Evolutionary conservation across 2,888 invertebrate species (phyloP).

Genomic region (Thymelicus lineola): DNA sequence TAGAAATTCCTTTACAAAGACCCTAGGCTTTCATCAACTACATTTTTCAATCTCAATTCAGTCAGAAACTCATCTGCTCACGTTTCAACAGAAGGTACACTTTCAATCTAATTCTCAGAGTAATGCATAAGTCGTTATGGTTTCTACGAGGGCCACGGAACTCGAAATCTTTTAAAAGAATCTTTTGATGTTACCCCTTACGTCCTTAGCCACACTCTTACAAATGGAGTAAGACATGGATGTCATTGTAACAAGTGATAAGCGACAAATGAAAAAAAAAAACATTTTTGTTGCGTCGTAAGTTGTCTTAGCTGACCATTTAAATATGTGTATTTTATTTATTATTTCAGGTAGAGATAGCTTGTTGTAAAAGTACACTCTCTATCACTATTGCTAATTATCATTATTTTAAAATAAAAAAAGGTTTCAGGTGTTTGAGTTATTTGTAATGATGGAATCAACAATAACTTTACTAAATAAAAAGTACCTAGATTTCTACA

Average conservation of each 20-base stretch:
- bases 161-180: conserved; percentile 29
- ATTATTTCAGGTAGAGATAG: too few relatives aligned
- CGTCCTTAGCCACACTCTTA: conserved; percentile 40
- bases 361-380: too few relatives aligned
- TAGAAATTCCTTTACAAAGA: too few relatives aligned
- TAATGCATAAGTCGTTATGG: conserved; percentile 16
- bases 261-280: not conserved
- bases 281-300: too few relatives aligned
- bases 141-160: conserved; percentile 11
- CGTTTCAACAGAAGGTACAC: conserved; percentile 3
- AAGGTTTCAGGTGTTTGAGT: too few relatives aligned
- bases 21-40: not conserved
- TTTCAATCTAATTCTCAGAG: conserved; percentile 19
- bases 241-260: not conserved
- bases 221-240: conserved; percentile 37
- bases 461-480: too few relatives aligned
- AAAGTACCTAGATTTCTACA: too few relatives aligned
- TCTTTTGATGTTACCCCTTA: conserved; percentile 43
- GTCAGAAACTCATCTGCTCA: not conserved
- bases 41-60: not conserved
- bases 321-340: too few relatives aligned
- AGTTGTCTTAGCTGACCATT: too few relatives aligned
- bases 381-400: too few relatives aligned
- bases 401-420: too few relatives aligned
- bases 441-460: too few relatives aligned